Evolutionary conservation across 2,113 vertebrate genomes (phyloP).

Genomic region (Podilymbus podiceps): DNA sequence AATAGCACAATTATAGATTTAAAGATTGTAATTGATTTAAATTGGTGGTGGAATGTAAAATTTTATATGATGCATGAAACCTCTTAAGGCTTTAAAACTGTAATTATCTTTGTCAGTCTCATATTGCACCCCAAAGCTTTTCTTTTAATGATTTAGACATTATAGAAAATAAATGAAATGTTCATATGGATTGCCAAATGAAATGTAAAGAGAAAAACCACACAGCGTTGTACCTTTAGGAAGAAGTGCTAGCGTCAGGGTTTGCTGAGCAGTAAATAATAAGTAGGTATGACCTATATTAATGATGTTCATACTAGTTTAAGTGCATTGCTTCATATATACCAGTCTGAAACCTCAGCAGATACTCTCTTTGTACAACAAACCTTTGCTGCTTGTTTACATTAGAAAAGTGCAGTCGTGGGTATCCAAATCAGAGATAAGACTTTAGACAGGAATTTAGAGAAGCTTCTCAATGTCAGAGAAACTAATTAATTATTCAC

Average conservation of each 20-base stretch:
- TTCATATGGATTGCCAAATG: background rate
- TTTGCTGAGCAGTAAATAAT: background rate
- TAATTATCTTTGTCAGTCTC: slow-evolving; percentile 46
- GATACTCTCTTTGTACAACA: background rate
- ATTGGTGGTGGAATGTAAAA: slow-evolving; percentile 58
- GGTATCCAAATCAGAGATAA: background rate
- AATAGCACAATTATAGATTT: slow-evolving; percentile 61
- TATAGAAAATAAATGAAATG: background rate
- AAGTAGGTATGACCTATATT: background rate
- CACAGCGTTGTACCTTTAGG: background rate
- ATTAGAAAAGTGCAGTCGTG: background rate
- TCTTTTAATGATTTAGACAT: background rate
- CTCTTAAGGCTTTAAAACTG: slow-evolving; percentile 41
- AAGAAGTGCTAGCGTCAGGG: background rate
- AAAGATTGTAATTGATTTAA: slow-evolving; percentile 67
- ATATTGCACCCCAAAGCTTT: slow-evolving; percentile 12
- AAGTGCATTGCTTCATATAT: background rate
- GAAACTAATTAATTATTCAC: background rate
- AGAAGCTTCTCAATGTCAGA: background rate
- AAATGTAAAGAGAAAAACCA: background rate
- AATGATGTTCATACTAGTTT: background rate
- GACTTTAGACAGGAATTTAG: background rate
- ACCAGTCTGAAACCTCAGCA: background rate
- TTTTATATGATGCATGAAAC: slow-evolving; percentile 64
- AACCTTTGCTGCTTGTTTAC: background rate